Conservation (phyloP, 2,113 vertebrate genomes). For the Capricornis sumatraensis region DNA sequence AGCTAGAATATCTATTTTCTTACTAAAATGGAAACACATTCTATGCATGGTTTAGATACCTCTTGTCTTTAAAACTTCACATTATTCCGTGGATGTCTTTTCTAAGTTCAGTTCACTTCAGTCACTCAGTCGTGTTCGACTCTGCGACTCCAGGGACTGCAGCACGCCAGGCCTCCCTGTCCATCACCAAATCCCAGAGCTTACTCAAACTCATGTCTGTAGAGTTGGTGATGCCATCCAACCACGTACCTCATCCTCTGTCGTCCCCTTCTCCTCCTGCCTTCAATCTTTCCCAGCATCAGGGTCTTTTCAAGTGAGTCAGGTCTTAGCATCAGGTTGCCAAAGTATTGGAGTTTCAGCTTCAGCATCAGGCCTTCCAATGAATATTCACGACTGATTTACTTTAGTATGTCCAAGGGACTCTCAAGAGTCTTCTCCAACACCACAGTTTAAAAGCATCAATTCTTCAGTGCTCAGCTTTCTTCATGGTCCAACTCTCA, state of each 20-base stretch:
- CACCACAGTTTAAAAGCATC: background rate
- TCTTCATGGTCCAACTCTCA: background rate
- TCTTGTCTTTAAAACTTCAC: background rate
- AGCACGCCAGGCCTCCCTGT: background rate
- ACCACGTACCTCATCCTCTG: background rate
- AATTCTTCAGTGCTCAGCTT: fast-evolving
- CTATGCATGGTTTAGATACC: background rate
- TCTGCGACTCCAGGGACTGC: background rate
- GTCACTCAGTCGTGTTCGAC: background rate
- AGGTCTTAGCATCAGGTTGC: background rate
- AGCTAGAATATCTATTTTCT: background rate
- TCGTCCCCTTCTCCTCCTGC: background rate
- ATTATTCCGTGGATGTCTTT: background rate
- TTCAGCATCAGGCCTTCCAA: background rate
- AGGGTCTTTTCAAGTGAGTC: background rate
- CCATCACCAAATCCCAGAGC: background rate
- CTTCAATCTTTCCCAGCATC: background rate
- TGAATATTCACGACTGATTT: background rate
- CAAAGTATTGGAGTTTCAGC: background rate
- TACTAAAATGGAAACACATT: background rate
- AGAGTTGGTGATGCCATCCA: background rate
- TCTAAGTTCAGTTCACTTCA: background rate
- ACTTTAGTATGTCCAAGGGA: background rate
- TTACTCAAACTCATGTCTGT: background rate
- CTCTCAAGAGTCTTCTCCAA: background rate